Evolutionary conservation across 23 tunicate genomes (phyloP), one percentile per base, ranked within the genome.

Genomic region (Styela plicata): DNA sequence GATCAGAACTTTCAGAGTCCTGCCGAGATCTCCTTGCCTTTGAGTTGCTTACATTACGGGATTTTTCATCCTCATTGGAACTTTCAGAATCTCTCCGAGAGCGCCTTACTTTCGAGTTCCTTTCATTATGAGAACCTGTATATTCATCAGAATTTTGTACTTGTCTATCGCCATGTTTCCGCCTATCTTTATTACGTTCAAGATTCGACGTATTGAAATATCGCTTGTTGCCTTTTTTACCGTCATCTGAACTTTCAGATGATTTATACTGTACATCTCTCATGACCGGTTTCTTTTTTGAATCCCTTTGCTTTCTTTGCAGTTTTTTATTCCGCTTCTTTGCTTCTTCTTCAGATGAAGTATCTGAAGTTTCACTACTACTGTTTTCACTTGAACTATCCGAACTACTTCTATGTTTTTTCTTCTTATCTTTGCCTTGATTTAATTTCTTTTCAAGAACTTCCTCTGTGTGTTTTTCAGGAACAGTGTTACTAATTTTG

Each of bases 321-420:
- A 1, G 21, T 13, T n/a, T 18, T 67, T 67, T 1, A 18, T 18
- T 1, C 71, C 31, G 21, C 71, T 0, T 1, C 23, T 67, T 67
- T n/a, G 22, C 17, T 28, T 66, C 70, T 3, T 27, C 31, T 21
- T 67, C 71, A 29, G 31, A 25, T 25, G 30, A 27, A 16, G 31
- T 18, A 16, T 67, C 71, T 18, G 71, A 67, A 62, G 65, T 21
- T 67, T 67, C 71, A 67, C 71, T 67, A 29, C 71, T 67, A 16
- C n/a, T 25, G 16, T 67, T 28, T 21, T 22, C 21, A 62, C 65
- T 62, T 22, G n/a, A 21, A 62, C 65, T 62, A 44, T 44, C 57
- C 13, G 57, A 44, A 44, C 57, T 44, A 44, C 57, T 44, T 44
- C 13, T 13, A 13, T 13, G 57, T 16, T 21, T 18, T 25, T 28